Evolutionary conservation across 2,113 vertebrate species (phyloP).

Genomic region (Cochlearius cochlearius): DNA sequence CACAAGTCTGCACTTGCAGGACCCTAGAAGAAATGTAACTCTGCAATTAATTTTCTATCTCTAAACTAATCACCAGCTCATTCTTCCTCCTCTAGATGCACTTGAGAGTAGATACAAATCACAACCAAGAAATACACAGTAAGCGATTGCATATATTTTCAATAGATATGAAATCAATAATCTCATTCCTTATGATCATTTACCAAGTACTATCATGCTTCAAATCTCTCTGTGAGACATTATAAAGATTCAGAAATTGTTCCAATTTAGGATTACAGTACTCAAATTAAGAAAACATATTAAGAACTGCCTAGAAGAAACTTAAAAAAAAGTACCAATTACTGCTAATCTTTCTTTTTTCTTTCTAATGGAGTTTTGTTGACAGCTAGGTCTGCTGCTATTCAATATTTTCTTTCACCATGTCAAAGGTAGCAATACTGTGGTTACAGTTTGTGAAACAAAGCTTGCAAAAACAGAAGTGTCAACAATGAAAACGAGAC

Average conservation of each 20-base stretch:
- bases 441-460: neutral
- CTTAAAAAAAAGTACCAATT: neutral
- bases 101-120: neutral
- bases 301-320: neutral
- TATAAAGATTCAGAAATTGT: neutral
- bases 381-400: neutral
- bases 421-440: neutral
- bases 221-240: neutral
- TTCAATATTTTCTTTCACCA: neutral
- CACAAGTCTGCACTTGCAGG: neutral
- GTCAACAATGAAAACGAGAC: fast-evolving
- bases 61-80: neutral
- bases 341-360: neutral
- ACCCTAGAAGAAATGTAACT: neutral
- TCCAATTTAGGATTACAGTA: neutral
- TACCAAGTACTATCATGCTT: neutral
- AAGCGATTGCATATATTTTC: neutral
- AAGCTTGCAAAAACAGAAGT: neutral
- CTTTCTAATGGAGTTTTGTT: neutral
- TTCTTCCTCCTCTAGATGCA: neutral
- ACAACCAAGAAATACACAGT: neutral
- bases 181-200: neutral
- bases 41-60: neutral
- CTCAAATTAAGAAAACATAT: neutral
- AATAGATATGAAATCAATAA: neutral